Evolutionary conservation across 2,113 vertebrate species (phyloP).

Genomic region (Marmota flaviventris): DNA sequence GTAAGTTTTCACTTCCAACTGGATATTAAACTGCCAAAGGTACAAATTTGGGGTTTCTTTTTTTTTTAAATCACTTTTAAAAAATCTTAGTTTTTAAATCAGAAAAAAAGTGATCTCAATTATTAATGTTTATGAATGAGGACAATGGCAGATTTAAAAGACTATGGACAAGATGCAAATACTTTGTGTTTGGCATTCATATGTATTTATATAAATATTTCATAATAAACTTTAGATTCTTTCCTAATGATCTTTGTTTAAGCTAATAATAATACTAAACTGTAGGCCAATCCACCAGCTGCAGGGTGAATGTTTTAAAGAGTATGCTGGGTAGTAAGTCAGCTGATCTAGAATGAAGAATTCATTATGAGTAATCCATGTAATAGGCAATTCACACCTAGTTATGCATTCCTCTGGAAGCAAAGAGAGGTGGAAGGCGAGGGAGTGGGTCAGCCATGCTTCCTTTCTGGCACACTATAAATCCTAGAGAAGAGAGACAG

Average conservation of each 20-base stretch:
- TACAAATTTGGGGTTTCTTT: not conserved
- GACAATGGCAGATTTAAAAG: not conserved
- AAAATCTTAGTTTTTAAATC: not conserved
- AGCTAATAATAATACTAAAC: constrained; percentile 60
- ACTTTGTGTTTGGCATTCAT: constrained; percentile 33
- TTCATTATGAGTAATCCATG: constrained; percentile 5
- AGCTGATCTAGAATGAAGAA: constrained; percentile 9
- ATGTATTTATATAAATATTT: not conserved
- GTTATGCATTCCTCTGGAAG: not conserved
- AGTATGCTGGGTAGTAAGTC: not conserved
- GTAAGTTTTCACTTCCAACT: not conserved
- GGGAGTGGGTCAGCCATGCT: constrained; percentile 56
- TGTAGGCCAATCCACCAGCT: not conserved
- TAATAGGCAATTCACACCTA: not conserved
- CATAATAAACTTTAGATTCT: not conserved
- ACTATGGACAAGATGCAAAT: not conserved
- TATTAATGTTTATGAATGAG: not conserved
- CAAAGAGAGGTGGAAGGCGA: not conserved
- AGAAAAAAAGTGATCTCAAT: not conserved
- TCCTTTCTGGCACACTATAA: constrained; percentile 53
- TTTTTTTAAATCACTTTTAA: not conserved
- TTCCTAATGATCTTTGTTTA: constrained; percentile 59
- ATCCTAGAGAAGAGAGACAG: constrained; percentile 55
- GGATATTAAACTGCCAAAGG: not conserved
- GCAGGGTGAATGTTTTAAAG: not conserved